phyloP scores from a whole-genome alignment of 2,797 vertebrate genomes.

The Novumbra hubbsi region DNA sequence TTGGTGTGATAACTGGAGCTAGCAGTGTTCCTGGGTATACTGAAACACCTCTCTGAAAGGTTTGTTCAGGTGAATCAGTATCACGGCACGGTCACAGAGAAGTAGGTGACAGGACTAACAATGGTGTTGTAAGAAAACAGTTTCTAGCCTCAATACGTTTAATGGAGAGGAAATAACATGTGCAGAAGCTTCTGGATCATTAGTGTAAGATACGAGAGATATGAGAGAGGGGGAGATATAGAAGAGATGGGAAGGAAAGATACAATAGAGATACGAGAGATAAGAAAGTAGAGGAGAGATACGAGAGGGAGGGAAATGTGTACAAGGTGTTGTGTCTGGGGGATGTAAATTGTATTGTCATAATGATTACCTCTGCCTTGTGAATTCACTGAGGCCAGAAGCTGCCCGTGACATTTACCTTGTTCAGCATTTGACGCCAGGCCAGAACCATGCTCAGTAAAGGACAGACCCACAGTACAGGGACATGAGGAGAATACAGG shows the following conservation, averaged over 20 bases:
- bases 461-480: constrained; percentile 1
- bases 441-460: background rate
- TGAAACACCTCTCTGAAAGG: no score
- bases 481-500: background rate
- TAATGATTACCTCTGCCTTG: constrained; percentile 13
- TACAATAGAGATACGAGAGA: background rate
- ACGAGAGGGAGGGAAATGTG: no score
- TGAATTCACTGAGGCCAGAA: constrained; percentile 4
- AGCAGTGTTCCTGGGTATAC: no score
- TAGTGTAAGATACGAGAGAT: background rate
- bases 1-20: no score
- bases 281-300: background rate
- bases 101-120: no score
- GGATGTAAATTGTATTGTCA: background rate
- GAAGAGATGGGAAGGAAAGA: no score
- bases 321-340: background rate
- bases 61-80: no score
- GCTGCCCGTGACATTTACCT: constrained; percentile 18
- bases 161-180: no score
- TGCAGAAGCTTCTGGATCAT: no score
- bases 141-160: no score
- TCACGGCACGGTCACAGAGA: no score
- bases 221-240: background rate
- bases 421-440: constrained; percentile 7
- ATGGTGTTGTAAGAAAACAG: no score